Evolutionary conservation across 2,113 vertebrate species (phyloP).

Genomic region (Clarias gariepinus): DNA sequence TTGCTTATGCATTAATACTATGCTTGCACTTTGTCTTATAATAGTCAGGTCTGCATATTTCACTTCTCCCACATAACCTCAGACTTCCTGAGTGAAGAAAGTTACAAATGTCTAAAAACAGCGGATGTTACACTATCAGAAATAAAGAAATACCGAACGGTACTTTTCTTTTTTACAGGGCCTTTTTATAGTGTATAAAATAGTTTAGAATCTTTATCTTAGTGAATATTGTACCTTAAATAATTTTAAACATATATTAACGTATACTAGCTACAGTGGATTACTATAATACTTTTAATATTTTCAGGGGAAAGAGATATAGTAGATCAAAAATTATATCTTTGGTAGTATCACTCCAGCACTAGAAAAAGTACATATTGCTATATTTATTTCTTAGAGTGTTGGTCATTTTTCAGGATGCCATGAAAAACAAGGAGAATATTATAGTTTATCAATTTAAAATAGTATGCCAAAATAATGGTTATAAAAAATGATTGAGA

Average conservation of each 20-base stretch:
- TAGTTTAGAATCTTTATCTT: too few species aligned
- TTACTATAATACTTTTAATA: background rate
- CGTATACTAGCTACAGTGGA: too few species aligned
- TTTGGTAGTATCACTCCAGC: background rate
- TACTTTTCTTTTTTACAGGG: background rate
- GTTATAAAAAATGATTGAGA: background rate
- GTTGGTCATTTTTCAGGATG: background rate
- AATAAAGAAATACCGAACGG: too few species aligned
- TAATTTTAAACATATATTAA: background rate
- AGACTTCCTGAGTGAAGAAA: slow-evolving; percentile 3
- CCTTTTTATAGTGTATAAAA: too few species aligned
- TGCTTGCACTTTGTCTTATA: background rate
- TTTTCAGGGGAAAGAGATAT: background rate
- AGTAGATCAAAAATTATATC: background rate
- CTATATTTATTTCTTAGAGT: background rate
- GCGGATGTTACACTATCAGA: background rate
- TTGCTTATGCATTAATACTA: background rate
- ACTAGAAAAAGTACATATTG: background rate
- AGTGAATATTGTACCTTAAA: background rate
- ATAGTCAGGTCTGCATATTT: slow-evolving; percentile 16
- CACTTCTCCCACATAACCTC: slow-evolving; percentile 30
- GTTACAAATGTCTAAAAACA: background rate
- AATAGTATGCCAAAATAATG: background rate
- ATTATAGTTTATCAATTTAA: too few species aligned
- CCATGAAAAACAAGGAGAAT: too few species aligned